These are phyloP conservation scores for Trypoxylon attenuatum DNA, from an alignment of 2,888 invertebrate species.

Conservation along the genomic window DNA sequence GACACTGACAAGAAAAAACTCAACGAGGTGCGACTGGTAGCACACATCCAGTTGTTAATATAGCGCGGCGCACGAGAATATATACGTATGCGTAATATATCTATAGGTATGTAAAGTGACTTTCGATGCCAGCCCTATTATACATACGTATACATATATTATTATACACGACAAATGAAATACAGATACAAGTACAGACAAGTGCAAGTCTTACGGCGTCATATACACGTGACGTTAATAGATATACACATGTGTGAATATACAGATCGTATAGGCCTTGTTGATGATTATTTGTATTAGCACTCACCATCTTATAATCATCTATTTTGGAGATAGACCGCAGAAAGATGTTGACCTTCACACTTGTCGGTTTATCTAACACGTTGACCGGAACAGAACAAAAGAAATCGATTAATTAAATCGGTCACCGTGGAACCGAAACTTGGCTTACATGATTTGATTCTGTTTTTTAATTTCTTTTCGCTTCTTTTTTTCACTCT, in stretches of 20 bases:
- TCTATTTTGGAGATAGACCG: slow-evolving; percentile 99
- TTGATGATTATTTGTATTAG: slow-evolving; percentile 62
- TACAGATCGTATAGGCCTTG: slow-evolving; percentile 62
- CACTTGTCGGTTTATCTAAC: slow-evolving; percentile 91
- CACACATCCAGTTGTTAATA: slow-evolving; percentile 64
- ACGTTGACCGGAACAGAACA: slow-evolving; percentile 74
- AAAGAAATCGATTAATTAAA: slow-evolving; percentile 71
- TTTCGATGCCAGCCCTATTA: too few species aligned
- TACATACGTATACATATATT: slow-evolving; percentile 29
- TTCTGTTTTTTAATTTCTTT: slow-evolving; percentile 8
- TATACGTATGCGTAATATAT: slow-evolving; percentile 22
- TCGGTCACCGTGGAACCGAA: slow-evolving; percentile 44
- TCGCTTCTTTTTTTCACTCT: slow-evolving; percentile 1
- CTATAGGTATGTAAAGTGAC: slow-evolving; percentile 21
- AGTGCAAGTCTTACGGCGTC: slow-evolving; percentile 67
- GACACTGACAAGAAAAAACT: slow-evolving; percentile 68
- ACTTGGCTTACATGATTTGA: slow-evolving; percentile 32
- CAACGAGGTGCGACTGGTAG: slow-evolving; percentile 66
- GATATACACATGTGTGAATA: slow-evolving; percentile 55
- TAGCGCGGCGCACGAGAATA: slow-evolving; percentile 35
- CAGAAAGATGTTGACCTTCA: slow-evolving; percentile 95
- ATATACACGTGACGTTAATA: slow-evolving; percentile 64
- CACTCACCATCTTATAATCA: slow-evolving; percentile 99
- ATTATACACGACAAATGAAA: not conserved
- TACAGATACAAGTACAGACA: slow-evolving; percentile 54